phyloP scores from a whole-genome alignment of 2,888 invertebrate species.

The Phoenoteleia sp. region DNA sequence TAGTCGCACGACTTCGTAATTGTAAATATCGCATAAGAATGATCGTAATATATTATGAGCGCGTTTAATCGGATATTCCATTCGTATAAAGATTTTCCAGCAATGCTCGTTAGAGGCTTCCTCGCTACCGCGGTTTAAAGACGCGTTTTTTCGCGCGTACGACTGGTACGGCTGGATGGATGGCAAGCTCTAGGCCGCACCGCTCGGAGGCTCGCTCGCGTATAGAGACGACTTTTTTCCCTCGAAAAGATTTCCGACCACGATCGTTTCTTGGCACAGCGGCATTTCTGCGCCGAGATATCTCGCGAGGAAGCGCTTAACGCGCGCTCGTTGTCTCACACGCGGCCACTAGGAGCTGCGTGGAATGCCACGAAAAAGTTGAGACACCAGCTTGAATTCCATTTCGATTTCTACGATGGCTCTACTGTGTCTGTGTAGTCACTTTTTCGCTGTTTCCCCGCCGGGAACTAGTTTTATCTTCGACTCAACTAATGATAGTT shows the following conservation, averaged over 20 bases:
- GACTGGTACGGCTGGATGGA: constrained; percentile 65
- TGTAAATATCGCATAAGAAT: constrained; percentile 60
- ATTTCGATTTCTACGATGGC: constrained; percentile 71
- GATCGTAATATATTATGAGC: constrained; percentile 63
- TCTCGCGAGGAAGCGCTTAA: constrained; percentile 59
- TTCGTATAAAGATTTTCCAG: constrained; percentile 58
- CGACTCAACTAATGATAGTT: constrained; percentile 46
- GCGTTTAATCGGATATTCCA: constrained; percentile 55
- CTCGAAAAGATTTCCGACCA: constrained; percentile 61
- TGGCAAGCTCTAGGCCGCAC: constrained; percentile 58
- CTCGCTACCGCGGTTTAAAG: constrained; percentile 36
- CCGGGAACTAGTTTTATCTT: constrained; percentile 56
- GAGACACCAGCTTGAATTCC: constrained; percentile 57
- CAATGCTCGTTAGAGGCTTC: constrained; percentile 62
- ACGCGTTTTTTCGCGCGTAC: constrained; percentile 60
- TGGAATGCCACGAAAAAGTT: constrained; percentile 72
- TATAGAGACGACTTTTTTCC: constrained; percentile 66
- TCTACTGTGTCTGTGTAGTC: constrained; percentile 61
- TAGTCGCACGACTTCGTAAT: constrained; percentile 52
- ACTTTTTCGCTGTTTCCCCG: constrained; percentile 62
- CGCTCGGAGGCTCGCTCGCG: constrained; percentile 24
- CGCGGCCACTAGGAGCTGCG: constrained; percentile 39
- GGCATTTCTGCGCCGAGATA: constrained; percentile 55
- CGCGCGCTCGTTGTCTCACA: constrained; percentile 45
- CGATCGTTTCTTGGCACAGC: constrained; percentile 43